A percentile compares a stretch with the other conserved stretches of the same genome.
Evolutionary conservation across 2,797 vertebrate species (phyloP).

Genomic region (Vireo griseus): DNA sequence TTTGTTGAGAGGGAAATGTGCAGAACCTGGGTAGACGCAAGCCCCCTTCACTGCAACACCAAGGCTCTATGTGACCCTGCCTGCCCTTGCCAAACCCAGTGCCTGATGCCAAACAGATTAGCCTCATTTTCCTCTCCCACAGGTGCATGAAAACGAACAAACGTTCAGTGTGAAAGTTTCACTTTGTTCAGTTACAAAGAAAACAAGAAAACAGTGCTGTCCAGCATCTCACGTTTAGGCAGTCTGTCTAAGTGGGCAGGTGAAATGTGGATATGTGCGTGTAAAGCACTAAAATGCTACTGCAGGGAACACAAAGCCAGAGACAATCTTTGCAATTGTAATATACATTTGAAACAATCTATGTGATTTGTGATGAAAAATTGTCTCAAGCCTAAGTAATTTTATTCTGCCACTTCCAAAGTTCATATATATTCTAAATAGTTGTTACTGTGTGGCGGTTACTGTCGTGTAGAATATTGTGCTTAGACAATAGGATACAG

Average conservation of each 20-base stretch:
- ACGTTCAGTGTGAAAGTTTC: not conserved
- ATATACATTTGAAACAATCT: not conserved
- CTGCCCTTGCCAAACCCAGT: not conserved
- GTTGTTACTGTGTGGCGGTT: not conserved
- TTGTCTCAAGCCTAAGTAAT: not conserved
- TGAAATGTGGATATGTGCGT: not conserved
- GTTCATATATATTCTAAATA: not conserved
- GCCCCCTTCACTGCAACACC: not conserved
- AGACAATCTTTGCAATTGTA: not conserved
- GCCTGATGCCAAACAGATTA: not conserved
- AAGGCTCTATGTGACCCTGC: not conserved
- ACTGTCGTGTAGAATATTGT: not conserved
- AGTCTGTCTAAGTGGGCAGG: not conserved
- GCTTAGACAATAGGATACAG: not conserved
- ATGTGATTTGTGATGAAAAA: not conserved
- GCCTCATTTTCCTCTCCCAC: not conserved
- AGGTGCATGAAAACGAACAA: not conserved
- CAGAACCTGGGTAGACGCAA: not conserved
- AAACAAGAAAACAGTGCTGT: not conserved
- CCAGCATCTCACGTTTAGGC: not conserved
- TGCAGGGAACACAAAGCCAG: not conserved
- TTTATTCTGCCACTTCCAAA: not conserved
- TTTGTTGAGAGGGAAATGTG: not conserved
- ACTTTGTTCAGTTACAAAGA: not conserved
- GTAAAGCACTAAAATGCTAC: not conserved